These are phyloP conservation scores for Trachelus iudaicus DNA, from an alignment of 2,888 invertebrate species.

Conservation along the genomic window DNA sequence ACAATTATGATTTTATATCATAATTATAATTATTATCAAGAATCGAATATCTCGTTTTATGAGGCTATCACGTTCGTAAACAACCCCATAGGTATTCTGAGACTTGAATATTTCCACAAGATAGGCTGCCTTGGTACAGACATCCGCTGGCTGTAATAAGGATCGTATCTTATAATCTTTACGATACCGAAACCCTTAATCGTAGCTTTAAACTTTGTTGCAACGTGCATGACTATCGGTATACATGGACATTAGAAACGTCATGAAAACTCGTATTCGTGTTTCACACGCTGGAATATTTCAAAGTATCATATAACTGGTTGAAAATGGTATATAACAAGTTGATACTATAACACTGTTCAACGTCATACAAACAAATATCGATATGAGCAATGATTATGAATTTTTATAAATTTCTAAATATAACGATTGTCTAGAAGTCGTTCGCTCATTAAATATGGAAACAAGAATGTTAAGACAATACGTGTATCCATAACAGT, in stretches of 20 bases:
- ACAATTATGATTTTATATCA: background rate
- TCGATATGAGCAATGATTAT: background rate
- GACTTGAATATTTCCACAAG: background rate
- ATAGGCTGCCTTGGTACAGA: background rate
- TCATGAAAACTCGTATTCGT: background rate
- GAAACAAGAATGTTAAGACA: conserved; percentile 22
- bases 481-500: background rate
- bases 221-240: background rate
- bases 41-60: background rate
- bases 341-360: background rate
- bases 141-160: conserved; percentile 18
- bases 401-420: conserved; percentile 19
- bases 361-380: background rate
- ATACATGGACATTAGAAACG: background rate
- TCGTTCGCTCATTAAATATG: conserved; percentile 21
- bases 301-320: background rate
- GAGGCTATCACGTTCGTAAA: background rate
- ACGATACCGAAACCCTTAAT: conserved; percentile 19
- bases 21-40: background rate
- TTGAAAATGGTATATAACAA: background rate
- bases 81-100: background rate
- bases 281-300: background rate
- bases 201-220: background rate
- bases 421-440: conserved; percentile 29
- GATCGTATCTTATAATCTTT: conserved; percentile 38